Evolutionary conservation across 2,888 invertebrate species (phyloP), one percentile per base, ranked within the genome.

Genomic region (Ptycholaimellus sp.): DNA sequence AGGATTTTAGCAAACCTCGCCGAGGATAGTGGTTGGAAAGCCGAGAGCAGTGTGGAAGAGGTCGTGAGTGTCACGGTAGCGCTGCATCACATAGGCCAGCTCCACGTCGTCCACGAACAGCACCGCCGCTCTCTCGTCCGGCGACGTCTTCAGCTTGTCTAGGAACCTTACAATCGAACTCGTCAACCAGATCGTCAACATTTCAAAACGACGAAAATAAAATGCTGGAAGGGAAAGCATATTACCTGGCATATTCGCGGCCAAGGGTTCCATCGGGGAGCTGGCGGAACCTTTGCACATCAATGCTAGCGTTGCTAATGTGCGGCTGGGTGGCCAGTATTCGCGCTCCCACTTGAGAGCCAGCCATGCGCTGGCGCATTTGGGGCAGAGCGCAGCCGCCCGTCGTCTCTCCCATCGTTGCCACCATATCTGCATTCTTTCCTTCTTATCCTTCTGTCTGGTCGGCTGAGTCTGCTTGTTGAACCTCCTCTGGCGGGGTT

Each of bases 31-130:
- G 11, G 83, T 87, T 27, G 79, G 83, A 82, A 90, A 87, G 46
- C 73, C 73, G 29, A 93, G 68, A 16, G 77, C 66, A 0, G 85
- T 74, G 62, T 96, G 96, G 40, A 80, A 72, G 45, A 96, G 69
- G 65, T 96, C 96, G 60, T 96, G 96, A 7, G 79, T 76, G 65
- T 96, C 90, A 45, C 96, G 71, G 58, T 99, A 99, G 35, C 93
- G 68, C 59, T 83, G 81, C 74, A 93, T 81, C 33, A 90, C 75
- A 63, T 87, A 93, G 3, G 83, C 83, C 47, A 83, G 60, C 44
- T 85, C 74, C 2, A 72, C 63, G 59, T 90, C 78, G 45, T 78
- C 72, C 34, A 93, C 71, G 62, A 87, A 93, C 50, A 76, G 75
- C 1, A 93, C 87, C 14, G 76, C 71, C 46, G 73, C 64, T 43